Conservation (phyloP, 2,888 invertebrate genomes). For the Amaurobius ferox region DNA sequence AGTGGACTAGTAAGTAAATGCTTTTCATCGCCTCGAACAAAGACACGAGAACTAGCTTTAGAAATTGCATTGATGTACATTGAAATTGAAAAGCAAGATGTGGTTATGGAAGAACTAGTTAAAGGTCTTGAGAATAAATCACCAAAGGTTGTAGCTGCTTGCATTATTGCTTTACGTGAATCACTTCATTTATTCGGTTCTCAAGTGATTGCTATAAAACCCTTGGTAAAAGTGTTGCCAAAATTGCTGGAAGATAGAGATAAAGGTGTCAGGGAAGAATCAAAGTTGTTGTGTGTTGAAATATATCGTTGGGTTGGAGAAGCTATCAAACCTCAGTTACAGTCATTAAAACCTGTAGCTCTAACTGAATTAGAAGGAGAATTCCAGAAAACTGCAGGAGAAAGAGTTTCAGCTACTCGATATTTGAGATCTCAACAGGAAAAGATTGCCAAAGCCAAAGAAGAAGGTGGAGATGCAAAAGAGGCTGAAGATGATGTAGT, state of each 20-base stretch:
- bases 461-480: slow-evolving; percentile 80
- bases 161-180: slow-evolving; percentile 85
- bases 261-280: slow-evolving; percentile 92
- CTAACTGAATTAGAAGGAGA: slow-evolving; percentile 90
- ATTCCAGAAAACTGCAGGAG: slow-evolving; percentile 85
- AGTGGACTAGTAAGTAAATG: slow-evolving; percentile 93
- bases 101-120: slow-evolving; percentile 89
- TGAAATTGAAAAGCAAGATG: slow-evolving; percentile 96
- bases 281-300: slow-evolving; percentile 92
- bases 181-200: slow-evolving; percentile 90
- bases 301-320: slow-evolving; percentile 91
- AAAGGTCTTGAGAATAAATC: slow-evolving; percentile 97
- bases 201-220: slow-evolving; percentile 92
- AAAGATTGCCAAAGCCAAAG: slow-evolving; percentile 81
- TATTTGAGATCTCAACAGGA: slow-evolving; percentile 90
- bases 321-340: slow-evolving; percentile 90
- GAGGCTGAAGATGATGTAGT: slow-evolving; percentile 79
- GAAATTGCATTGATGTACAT: slow-evolving; percentile 95
- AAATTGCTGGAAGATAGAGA: slow-evolving; percentile 92
- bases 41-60: slow-evolving; percentile 92
- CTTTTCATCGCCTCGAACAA: slow-evolving; percentile 92
- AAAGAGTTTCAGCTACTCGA: slow-evolving; percentile 84
- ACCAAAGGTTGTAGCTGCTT: slow-evolving; percentile 94
- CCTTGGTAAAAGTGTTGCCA: slow-evolving; percentile 91
- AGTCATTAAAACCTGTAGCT: slow-evolving; percentile 91